Conservation (phyloP, 2,888 invertebrate genomes). For the Rhodophaea formosa region DNA sequence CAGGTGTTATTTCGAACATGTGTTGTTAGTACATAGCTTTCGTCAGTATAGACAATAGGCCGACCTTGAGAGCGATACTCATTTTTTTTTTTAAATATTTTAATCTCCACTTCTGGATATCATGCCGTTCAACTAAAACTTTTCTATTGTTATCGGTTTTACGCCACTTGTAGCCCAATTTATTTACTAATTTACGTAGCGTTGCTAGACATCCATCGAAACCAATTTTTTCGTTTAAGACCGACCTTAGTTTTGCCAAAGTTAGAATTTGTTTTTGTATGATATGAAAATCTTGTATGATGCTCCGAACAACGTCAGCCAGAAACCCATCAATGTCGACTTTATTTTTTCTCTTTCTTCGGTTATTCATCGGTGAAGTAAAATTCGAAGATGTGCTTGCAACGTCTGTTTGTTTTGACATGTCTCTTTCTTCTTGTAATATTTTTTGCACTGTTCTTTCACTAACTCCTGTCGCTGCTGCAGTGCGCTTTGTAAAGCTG, state of each 20-base stretch:
- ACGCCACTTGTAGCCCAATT: conserved; percentile 30
- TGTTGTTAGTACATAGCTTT: conserved; percentile 24
- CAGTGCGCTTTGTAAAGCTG: too few species aligned
- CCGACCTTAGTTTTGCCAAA: conserved; percentile 25
- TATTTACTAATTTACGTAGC: conserved; percentile 26
- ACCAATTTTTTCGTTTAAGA: conserved; percentile 28
- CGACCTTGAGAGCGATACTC: conserved; percentile 26
- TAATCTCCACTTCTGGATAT: conserved; percentile 27
- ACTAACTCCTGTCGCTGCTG: too few species aligned
- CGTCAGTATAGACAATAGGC: conserved; percentile 27
- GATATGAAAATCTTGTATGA: conserved; percentile 21
- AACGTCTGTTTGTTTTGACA: too few species aligned
- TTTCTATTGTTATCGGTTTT: conserved; percentile 27
- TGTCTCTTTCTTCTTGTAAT: too few species aligned
- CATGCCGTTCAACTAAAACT: conserved; percentile 28
- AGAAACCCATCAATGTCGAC: conserved; percentile 18
- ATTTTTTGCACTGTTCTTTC: too few species aligned
- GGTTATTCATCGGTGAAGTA: conserved; percentile 22
- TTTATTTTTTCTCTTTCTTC: conserved; percentile 21
- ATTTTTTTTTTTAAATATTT: conserved; percentile 26
- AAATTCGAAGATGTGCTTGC: conserved; percentile 11
- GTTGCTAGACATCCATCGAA: conserved; percentile 31
- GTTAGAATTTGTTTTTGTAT: conserved; percentile 25
- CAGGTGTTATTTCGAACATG: conserved; percentile 14
- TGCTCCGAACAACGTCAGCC: conserved; percentile 20